Conservation (phyloP, 2,113 vertebrate species). For the Pseudorasbora parva region DNA sequence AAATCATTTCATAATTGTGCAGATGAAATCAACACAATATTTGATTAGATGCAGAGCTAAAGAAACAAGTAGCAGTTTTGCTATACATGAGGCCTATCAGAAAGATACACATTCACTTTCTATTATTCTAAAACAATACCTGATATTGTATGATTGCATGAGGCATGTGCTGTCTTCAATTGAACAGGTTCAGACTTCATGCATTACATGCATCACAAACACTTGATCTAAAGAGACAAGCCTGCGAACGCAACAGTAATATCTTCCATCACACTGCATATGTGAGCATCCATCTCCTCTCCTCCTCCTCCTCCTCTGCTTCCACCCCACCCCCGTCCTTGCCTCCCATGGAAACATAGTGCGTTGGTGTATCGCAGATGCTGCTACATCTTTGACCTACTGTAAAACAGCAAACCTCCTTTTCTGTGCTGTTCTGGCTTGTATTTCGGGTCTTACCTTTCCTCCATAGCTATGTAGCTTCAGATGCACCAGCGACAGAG, state of each 20-base stretch:
- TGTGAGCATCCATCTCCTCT: slow-evolving; percentile 34
- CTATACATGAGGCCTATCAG: slow-evolving; percentile 26
- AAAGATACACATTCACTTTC: slow-evolving; percentile 18
- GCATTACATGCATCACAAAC: neutral
- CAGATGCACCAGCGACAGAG: slow-evolving; percentile 8
- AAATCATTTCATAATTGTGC: neutral
- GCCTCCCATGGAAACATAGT: slow-evolving; percentile 50
- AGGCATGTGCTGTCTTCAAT: slow-evolving; percentile 3
- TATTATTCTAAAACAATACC: slow-evolving; percentile 6
- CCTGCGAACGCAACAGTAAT: neutral
- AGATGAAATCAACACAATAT: neutral
- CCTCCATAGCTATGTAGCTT: slow-evolving; percentile 45
- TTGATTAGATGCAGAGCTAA: neutral
- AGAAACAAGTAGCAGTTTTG: neutral
- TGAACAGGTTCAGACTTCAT: neutral
- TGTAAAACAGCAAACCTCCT: slow-evolving; percentile 1
- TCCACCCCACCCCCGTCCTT: slow-evolving; percentile 39
- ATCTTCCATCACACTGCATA: slow-evolving; percentile 8
- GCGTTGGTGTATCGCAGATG: slow-evolving; percentile 41
- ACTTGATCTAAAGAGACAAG: neutral
- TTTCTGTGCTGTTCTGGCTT: slow-evolving; percentile 16
- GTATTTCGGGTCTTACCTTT: slow-evolving; percentile 34
- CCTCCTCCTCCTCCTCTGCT: slow-evolving; percentile 32
- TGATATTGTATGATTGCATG: neutral
- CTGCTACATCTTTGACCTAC: slow-evolving; percentile 25